Conservation (phyloP, 1,140 invertebrate species). For the Matsumurasca onukii region DNA sequence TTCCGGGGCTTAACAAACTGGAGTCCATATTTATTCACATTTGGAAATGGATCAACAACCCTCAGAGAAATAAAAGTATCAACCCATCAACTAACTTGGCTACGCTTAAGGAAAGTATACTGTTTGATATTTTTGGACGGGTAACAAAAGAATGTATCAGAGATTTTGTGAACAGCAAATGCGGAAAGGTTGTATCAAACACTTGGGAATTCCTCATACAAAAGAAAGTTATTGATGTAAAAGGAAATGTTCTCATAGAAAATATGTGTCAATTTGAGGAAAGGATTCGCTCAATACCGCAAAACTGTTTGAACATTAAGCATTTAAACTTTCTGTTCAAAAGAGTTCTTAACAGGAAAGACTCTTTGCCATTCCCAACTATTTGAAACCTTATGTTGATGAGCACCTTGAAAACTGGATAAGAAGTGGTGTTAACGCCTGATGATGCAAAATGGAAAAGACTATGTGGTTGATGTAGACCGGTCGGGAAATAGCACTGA, state of each 20-base stretch:
- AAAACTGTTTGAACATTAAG: not conserved
- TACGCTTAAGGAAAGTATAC: not conserved
- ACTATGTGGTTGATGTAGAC: slow-evolving; percentile 43
- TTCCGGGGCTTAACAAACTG: slow-evolving; percentile 45
- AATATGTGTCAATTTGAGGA: not conserved
- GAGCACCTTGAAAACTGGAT: no score
- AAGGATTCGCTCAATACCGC: not conserved
- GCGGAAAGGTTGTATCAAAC: not conserved
- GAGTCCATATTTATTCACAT: slow-evolving; percentile 46
- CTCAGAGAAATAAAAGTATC: no score
- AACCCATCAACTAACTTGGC: not conserved
- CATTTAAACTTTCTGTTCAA: not conserved
- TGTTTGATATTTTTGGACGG: not conserved
- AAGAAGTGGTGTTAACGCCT: slow-evolving; percentile 39
- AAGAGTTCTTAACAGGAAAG: not conserved
- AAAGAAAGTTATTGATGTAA: not conserved
- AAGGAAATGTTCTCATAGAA: not conserved
- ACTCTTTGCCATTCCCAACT: slow-evolving; percentile 30
- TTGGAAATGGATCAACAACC: slow-evolving; percentile 43
- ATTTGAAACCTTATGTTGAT: slow-evolving; percentile 41
- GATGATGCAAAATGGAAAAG: slow-evolving; percentile 33
- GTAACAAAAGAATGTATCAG: not conserved
- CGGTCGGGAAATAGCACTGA: slow-evolving; percentile 42
- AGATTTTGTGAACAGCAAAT: not conserved
- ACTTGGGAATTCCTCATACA: not conserved